phyloP scores from a whole-genome alignment of 2,797 vertebrate genomes.

The Todus mexicanus region DNA sequence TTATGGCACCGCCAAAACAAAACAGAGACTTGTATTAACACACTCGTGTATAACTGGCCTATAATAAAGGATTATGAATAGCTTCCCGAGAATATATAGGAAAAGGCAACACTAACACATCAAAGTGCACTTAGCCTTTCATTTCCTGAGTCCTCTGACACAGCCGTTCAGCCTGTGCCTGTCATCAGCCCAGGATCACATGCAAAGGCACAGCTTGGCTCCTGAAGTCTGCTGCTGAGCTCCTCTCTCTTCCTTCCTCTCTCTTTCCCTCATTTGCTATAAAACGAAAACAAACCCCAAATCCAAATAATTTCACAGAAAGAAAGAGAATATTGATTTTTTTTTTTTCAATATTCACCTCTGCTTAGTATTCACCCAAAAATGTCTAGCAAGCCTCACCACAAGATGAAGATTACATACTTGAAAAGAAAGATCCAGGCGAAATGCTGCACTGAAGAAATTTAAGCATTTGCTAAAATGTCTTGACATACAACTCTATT shows the following conservation, averaged over 20 bases:
- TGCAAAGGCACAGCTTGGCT: neutral
- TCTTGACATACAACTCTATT: neutral
- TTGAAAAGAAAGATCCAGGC: neutral
- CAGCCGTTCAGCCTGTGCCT: neutral
- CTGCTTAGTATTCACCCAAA: neutral
- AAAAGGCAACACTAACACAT: neutral
- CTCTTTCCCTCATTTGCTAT: neutral
- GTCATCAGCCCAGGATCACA: neutral
- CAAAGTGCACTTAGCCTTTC: neutral
- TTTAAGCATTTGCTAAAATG: neutral
- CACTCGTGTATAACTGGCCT: neutral
- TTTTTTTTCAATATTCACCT: neutral
- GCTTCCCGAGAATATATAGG: neutral
- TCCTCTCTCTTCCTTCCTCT: neutral
- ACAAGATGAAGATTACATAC: neutral
- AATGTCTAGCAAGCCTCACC: neutral
- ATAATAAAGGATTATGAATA: constrained; percentile 5
- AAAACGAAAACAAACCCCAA: neutral
- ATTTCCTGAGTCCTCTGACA: neutral
- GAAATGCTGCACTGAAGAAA: neutral
- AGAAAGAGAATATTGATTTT: neutral
- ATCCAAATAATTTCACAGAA: neutral
- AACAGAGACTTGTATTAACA: neutral
- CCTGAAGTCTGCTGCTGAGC: neutral
- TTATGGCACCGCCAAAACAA: neutral